Evolutionary conservation across 2,113 vertebrate species (phyloP).

Genomic region (Anguilla japonica): DNA sequence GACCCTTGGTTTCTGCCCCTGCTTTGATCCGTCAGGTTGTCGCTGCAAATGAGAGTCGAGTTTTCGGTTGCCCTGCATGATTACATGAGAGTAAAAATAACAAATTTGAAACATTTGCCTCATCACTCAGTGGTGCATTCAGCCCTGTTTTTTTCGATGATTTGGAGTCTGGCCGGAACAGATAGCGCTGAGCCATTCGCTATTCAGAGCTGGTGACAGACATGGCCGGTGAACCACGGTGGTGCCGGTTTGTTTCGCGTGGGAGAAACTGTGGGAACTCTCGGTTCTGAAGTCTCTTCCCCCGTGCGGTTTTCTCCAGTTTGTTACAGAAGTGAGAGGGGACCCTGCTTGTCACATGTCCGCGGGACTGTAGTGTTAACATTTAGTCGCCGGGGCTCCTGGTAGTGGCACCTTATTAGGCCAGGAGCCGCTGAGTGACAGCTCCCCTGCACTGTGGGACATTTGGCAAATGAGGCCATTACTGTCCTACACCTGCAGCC

Average conservation of each 20-base stretch:
- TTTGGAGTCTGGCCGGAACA: not conserved
- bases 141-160: not conserved
- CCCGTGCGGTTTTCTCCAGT: not conserved
- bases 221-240: not conserved
- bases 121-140: not conserved
- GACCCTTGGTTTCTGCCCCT: not conserved
- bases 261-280: not conserved
- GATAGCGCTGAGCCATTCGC: not conserved
- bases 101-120: not conserved
- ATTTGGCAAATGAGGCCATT: not conserved
- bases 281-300: not conserved
- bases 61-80: not conserved
- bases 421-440: not conserved
- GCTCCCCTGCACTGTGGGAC: not conserved
- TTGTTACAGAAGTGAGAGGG: not conserved
- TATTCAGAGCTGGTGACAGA: not conserved
- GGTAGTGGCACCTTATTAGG: not conserved
- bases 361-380: not conserved
- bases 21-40: not conserved
- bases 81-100: too few relatives aligned
- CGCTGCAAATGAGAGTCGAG: not conserved
- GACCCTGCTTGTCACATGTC: not conserved
- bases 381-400: not conserved
- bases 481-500: not conserved
- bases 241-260: not conserved